Evolutionary conservation across 2,113 vertebrate genomes (phyloP).

Genomic region (Ellobius talpinus): DNA sequence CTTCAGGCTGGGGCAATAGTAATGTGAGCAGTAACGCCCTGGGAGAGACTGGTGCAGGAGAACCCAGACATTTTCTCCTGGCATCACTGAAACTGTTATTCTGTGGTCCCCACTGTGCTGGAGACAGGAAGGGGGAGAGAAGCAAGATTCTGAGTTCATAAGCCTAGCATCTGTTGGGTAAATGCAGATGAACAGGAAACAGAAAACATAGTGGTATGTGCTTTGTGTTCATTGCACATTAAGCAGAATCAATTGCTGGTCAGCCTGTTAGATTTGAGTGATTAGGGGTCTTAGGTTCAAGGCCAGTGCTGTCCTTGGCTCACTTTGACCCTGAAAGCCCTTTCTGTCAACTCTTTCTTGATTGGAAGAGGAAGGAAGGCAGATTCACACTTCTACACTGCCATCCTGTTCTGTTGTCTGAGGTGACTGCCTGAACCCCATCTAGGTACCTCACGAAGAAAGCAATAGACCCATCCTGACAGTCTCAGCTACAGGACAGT

Average conservation of each 20-base stretch:
- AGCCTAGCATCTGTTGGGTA: neutral
- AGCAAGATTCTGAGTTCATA: neutral
- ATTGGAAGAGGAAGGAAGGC: neutral
- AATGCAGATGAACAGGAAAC: neutral
- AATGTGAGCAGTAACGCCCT: neutral
- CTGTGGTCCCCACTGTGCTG: neutral
- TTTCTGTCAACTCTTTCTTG: neutral
- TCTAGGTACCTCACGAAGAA: neutral
- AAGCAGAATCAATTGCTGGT: neutral
- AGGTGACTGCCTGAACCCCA: neutral
- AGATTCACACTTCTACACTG: neutral
- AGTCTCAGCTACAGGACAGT: neutral
- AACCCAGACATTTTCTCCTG: neutral
- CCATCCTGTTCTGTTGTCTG: neutral
- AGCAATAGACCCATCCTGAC: neutral
- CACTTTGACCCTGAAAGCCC: neutral
- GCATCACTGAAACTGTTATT: neutral
- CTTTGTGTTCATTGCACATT: fast-evolving
- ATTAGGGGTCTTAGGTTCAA: neutral
- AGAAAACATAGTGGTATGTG: neutral
- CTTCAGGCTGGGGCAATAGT: neutral
- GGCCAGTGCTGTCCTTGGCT: neutral
- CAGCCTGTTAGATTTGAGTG: neutral
- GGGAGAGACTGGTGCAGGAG: neutral
- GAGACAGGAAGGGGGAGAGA: neutral